Percentiles rank a stretch among this genome's conserved stretches.
Conservation (phyloP, 2,888 invertebrate species). For the Oxytorus armatus region DNA sequence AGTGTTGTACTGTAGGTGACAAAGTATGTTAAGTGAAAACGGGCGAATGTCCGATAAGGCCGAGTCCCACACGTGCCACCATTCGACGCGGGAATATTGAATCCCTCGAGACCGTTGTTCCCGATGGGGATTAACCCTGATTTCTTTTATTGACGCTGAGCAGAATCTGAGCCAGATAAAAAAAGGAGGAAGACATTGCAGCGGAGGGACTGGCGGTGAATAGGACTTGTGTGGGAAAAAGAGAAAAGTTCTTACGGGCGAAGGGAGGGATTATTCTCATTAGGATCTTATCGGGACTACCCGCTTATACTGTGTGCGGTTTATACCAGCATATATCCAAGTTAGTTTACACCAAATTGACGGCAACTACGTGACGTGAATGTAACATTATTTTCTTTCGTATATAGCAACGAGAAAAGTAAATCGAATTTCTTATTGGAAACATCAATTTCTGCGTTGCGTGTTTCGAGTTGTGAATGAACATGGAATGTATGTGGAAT, state of each 20-base stretch:
- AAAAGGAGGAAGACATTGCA: slow-evolving; percentile 31
- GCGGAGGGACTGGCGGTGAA: slow-evolving; percentile 12
- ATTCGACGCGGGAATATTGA: slow-evolving; percentile 49
- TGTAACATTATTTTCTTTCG: slow-evolving; percentile 38
- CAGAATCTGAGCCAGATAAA: slow-evolving; percentile 16
- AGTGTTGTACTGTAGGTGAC: background rate
- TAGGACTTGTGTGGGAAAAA: slow-evolving; percentile 23
- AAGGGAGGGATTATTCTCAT: slow-evolving; percentile 56
- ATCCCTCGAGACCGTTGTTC: slow-evolving; percentile 16
- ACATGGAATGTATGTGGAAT: background rate
- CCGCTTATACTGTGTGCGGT: slow-evolving; percentile 35
- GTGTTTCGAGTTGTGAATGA: slow-evolving; percentile 41
- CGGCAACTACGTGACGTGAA: slow-evolving; percentile 56
- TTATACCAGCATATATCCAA: slow-evolving; percentile 20
- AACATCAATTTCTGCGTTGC: slow-evolving; percentile 54
- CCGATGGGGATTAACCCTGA: slow-evolving; percentile 49
- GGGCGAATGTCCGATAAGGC: background rate
- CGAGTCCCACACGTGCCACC: slow-evolving; percentile 22
- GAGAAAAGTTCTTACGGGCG: slow-evolving; percentile 34
- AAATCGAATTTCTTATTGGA: slow-evolving; percentile 57
- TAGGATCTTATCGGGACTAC: slow-evolving; percentile 49
- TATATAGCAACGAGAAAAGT: slow-evolving; percentile 20
- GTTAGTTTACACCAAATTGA: slow-evolving; percentile 45
- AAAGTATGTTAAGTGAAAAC: slow-evolving; percentile 7
- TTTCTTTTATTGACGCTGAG: slow-evolving; percentile 52